phyloP scores from a whole-genome alignment of 37 sponge, comb jelly and placozoan genomes.

The Corticium candelabrum region DNA sequence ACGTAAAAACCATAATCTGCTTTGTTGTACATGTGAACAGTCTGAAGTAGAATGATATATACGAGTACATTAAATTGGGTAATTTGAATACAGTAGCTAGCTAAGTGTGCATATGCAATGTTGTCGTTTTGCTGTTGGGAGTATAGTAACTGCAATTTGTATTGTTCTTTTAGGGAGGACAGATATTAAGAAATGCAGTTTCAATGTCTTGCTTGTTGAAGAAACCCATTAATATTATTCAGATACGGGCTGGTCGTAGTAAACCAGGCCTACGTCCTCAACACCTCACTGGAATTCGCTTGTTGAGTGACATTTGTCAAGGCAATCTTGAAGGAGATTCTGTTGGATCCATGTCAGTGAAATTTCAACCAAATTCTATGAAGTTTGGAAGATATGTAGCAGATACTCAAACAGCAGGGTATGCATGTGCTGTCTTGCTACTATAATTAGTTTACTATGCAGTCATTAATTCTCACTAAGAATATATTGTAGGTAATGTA shows the following conservation, averaged over 20 bases:
- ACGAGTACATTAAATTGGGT: too few relatives aligned
- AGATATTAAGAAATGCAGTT: conserved; percentile 76
- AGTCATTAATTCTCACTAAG: too few relatives aligned
- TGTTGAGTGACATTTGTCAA: conserved; percentile 46
- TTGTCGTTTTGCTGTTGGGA: background rate
- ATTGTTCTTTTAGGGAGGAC: conserved; percentile 59
- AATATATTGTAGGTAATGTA: too few relatives aligned
- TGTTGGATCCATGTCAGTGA: conserved; percentile 38
- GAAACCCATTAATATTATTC: conserved; percentile 48
- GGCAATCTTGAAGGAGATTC: conserved; percentile 48
- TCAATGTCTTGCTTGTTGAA: conserved; percentile 61
- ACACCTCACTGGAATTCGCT: conserved; percentile 62
- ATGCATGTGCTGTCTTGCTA: background rate
- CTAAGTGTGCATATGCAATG: too few relatives aligned
- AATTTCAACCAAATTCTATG: conserved; percentile 42
- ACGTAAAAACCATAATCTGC: too few relatives aligned
- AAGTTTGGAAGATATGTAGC: conserved; percentile 42
- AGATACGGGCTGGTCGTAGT: conserved; percentile 67
- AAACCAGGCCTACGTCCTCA: conserved; percentile 89
- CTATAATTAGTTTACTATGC: background rate
- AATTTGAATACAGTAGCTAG: too few relatives aligned
- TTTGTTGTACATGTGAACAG: too few relatives aligned
- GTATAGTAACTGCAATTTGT: too few relatives aligned
- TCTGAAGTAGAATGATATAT: too few relatives aligned
- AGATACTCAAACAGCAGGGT: conserved; percentile 83